A percentile compares a stretch with the other conserved stretches of the same genome.
Evolutionary conservation across 2,888 invertebrate species (phyloP).

Genomic region (Therioaphis trifolii): DNA sequence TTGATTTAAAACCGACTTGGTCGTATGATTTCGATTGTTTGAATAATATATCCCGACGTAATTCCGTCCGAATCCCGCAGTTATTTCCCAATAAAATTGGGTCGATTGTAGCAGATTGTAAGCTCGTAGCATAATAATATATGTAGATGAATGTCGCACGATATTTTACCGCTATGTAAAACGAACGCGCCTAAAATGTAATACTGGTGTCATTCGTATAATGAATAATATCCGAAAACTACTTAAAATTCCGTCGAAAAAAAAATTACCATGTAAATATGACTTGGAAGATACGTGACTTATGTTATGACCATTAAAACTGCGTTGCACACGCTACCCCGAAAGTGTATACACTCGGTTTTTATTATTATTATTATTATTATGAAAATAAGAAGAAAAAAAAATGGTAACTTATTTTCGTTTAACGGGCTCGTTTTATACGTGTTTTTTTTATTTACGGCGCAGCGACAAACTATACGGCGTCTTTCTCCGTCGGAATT

Average conservation of each 20-base stretch:
- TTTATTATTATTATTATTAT: neutral
- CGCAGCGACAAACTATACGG: too few relatives aligned
- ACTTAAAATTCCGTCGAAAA: neutral
- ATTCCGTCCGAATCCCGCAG: too few relatives aligned
- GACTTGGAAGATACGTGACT: neutral
- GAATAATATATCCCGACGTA: too few relatives aligned
- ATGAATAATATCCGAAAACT: neutral
- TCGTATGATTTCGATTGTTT: too few relatives aligned
- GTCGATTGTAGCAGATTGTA: too few relatives aligned
- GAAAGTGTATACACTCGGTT: neutral
- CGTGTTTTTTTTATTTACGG: neutral
- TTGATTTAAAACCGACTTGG: too few relatives aligned
- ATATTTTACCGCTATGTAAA: neutral
- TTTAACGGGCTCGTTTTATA: neutral
- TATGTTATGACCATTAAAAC: neutral
- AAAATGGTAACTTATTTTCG: neutral
- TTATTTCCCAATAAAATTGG: too few relatives aligned
- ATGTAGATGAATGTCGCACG: neutral
- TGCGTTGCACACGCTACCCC: neutral
- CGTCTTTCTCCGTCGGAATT: neutral
- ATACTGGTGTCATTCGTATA: neutral
- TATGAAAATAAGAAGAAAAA: neutral
- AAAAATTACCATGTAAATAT: neutral
- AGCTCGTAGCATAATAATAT: too few relatives aligned
- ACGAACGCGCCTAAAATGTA: neutral